Conservation (phyloP, 2,797 vertebrate genomes). For the Perodicticus potto region DNA sequence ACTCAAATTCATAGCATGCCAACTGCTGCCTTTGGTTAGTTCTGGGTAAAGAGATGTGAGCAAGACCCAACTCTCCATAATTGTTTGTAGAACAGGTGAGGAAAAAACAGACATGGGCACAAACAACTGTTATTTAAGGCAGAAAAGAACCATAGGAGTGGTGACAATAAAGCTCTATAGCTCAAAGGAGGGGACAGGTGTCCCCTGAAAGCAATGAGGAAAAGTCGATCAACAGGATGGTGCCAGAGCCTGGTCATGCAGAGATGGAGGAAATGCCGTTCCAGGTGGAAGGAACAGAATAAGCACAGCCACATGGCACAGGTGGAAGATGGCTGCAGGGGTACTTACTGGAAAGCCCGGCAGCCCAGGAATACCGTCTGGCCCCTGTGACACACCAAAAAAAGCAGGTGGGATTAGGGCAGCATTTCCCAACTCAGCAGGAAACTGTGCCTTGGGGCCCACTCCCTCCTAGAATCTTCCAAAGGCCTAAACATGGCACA, state of each 20-base stretch:
- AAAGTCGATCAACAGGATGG: not conserved
- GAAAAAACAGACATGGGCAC: not conserved
- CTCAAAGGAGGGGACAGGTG: not conserved
- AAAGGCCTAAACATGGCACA: not conserved
- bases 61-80: not conserved
- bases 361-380: constrained; percentile 92
- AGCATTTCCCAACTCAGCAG: not conserved
- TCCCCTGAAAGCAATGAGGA: not conserved
- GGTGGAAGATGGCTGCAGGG: not conserved
- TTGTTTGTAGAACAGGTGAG: not conserved
- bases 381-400: constrained; percentile 90
- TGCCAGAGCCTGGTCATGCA: not conserved
- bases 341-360: constrained; percentile 95
- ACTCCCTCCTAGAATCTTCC: not conserved
- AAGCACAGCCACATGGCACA: not conserved
- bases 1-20: not conserved
- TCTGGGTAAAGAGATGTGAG: not conserved
- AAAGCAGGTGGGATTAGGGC: not conserved
- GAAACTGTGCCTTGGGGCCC: not conserved
- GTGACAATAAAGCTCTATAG: not conserved
- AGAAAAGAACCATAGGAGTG: not conserved
- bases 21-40: not conserved
- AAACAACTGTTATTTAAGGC: not conserved
- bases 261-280: not conserved
- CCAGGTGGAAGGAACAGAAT: not conserved